phyloP scores from a whole-genome alignment of 2,113 vertebrate species.

The Syrrhaptes paradoxus region DNA sequence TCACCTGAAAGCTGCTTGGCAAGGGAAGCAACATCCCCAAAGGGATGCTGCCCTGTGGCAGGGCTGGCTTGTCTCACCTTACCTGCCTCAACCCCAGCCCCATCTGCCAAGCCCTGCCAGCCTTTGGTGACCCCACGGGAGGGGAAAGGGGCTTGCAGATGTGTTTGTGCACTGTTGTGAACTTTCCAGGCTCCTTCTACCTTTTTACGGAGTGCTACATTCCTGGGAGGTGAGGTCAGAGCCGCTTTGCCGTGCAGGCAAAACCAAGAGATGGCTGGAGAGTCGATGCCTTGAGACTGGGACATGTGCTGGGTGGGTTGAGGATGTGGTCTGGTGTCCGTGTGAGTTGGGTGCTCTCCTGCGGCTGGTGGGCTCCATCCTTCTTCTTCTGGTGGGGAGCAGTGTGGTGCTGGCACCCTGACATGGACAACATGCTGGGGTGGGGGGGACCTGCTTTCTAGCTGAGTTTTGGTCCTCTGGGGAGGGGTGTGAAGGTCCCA shows the following conservation, averaged over 20 bases:
- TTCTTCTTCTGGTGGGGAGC: not conserved
- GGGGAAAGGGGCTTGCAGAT: not conserved
- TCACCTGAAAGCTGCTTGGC: not conserved
- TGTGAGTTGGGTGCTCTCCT: not conserved
- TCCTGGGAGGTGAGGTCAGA: constrained; percentile 28
- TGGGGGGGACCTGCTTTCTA: not conserved
- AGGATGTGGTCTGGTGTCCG: not conserved
- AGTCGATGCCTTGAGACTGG: not conserved
- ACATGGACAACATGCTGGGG: rapidly evolving
- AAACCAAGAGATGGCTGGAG: not conserved
- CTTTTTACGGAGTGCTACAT: not conserved
- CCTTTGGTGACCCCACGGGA: not conserved
- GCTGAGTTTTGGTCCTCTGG: not conserved
- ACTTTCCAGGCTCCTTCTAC: not conserved
- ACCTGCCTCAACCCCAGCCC: not conserved
- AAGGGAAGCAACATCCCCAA: not conserved
- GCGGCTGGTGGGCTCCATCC: not conserved
- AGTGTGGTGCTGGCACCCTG: too few relatives aligned
- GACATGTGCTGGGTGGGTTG: rapidly evolving
- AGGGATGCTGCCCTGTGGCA: not conserved
- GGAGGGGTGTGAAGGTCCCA: not conserved
- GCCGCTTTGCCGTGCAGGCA: rapidly evolving
- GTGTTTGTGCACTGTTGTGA: not conserved
- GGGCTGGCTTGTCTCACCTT: not conserved
- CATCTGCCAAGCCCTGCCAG: not conserved